Evolutionary conservation across 2,113 vertebrate genomes (phyloP), one percentile per base, ranked within the genome.

Genomic region (Psittacus erithacus): DNA sequence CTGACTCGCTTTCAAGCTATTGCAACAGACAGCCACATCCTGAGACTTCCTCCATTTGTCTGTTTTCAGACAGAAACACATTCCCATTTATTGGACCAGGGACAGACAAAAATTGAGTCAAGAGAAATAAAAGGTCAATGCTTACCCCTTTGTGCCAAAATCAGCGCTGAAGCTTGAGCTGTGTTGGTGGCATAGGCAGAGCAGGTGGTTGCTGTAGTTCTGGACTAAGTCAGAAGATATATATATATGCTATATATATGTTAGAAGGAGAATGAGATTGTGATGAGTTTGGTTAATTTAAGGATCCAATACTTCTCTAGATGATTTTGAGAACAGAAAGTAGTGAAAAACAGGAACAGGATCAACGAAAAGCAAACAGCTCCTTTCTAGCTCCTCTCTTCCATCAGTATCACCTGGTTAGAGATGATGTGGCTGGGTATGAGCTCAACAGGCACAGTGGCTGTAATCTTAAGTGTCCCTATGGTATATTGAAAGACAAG

Each of bases 1-100:
- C 43, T 94, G 95, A 92, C 80, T 92, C 2, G 1, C 65, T 71
- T 78, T 88, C 92, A 88, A 84, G 65, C 64, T 68, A 8, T 92
- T 95, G 86, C 90, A 90, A 86, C 80, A 91, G 52, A 14, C 53
- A 91, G 79, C 11, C 43, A 74, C 90, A 62, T 95, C 73, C 88
- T 93, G 73, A 93, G 39, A 92, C 31, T 85, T 89, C 81, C 52
- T 92, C 83, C 6, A 1, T 82, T 82, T 89, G 77, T 55, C 68
- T 89, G 41, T n/a, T 41, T 79, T 83, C 65, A 88, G 22, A 75
- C 43, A 35, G 74, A 82, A 76, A 31, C 52, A 52, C 2, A 2
- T 71, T 82, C 49, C 35, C 33, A 6, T 38, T 82, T 87, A 38
- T 41, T 85, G 70, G 53, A 68, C 14, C 1, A 0, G 25, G 24